Base-by-base conservation (phyloP, 2,797 vertebrate species). In the Phoxinus dragarum region DNA sequence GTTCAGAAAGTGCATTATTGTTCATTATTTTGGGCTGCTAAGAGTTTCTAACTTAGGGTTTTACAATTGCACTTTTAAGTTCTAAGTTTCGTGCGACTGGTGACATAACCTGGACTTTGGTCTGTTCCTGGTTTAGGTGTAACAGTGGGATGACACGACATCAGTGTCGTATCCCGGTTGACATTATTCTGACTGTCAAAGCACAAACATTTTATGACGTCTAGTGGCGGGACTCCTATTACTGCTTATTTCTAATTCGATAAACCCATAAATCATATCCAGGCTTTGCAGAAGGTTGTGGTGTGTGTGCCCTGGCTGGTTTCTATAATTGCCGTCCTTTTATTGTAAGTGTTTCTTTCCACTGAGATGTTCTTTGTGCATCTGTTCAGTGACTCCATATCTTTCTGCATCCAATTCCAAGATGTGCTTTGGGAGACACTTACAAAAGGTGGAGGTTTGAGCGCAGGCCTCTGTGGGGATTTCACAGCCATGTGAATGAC, bases 401-500 rank as follows among this genome's bases (percentile, higher is more conserved):
- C 61, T 56, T 34, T 44, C 49, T 42, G 23, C 17, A 12, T 17
- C 38, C 12, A 68, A 56, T 77, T 84, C 38, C n/a, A 34, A 67
- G 34, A 68, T 89, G 6, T 86, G 44, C 49, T 80, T 71, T 81
- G 34, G n/a, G 54, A 84, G 89, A 90, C 82, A 91, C 86, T 88
- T 92, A 92, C 89, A 91, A 92, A 92, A 94, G 94, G 93, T 87
- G 76, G 59, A 82, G 79, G 68, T 81, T 89, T 84, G 42, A 91
- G 85, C 87, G 71, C 31, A 81, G 81, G 89, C 91, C 89, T 84
- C 91, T 91, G 90, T 90, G 86, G 89, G 88, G 92, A 92, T 94
- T 92, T 92, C 81, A 94, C 88, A 93, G 92, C 87, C 86, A 89
- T 90, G 90, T 94, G 93, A 94, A 94, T 87, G 94, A 96, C 96